Evolutionary conservation across 2,113 vertebrate species (phyloP).

Genomic region (Phylloscopus trochilus): DNA sequence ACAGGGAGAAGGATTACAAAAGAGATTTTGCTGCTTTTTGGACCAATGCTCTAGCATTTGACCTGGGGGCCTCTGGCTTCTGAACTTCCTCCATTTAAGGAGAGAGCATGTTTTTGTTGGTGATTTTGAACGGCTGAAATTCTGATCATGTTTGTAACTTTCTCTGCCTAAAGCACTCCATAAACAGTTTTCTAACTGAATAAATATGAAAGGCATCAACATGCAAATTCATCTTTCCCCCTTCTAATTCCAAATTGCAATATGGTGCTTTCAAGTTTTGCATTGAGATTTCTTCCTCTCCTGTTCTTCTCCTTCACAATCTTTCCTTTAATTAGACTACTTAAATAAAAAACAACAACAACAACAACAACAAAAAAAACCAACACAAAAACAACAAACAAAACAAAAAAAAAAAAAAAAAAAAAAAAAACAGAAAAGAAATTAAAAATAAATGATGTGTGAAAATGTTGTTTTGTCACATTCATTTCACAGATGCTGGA

Average conservation of each 20-base stretch:
- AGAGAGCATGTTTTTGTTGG: neutral
- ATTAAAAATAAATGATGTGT: conserved; percentile 33
- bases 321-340: conserved; percentile 8
- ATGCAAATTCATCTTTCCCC: neutral
- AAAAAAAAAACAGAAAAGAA: neutral
- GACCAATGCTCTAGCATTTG: neutral
- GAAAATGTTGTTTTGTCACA: conserved; percentile 24
- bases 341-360: neutral
- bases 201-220: conserved; percentile 7
- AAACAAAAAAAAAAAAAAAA: no score
- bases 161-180: neutral
- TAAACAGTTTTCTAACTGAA: conserved; percentile 5
- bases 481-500: conserved; percentile 40
- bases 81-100: neutral
- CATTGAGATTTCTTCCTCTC: neutral
- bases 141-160: neutral
- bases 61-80: neutral
- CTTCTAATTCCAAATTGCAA: conserved; percentile 12
- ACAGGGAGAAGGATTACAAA: neutral
- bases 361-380: no score
- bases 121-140: neutral
- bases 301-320: neutral
- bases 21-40: neutral
- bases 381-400: no score
- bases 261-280: neutral